Percentiles rank a stretch among this genome's conserved stretches.
phyloP scores from a whole-genome alignment of 2,797 vertebrate genomes.

The Coregonus suidteri region DNA sequence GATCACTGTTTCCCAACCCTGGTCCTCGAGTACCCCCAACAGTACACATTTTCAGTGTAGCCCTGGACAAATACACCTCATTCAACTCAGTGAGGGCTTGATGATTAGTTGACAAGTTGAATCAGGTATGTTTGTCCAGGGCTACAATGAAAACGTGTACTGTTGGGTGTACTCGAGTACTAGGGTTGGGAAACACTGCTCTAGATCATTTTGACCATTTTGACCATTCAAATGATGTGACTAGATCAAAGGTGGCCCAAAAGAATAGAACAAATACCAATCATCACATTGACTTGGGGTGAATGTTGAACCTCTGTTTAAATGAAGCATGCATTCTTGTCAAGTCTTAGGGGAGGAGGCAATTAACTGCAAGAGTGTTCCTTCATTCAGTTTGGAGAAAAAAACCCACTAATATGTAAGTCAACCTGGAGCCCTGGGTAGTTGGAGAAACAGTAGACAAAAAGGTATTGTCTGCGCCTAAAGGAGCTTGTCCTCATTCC shows the following conservation, averaged over 20 bases:
- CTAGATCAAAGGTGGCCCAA: background rate
- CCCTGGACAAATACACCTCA: too few relatives aligned
- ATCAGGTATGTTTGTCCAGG: too few relatives aligned
- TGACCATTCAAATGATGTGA: background rate
- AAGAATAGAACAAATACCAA: background rate
- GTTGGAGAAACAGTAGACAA: slow-evolving; percentile 2
- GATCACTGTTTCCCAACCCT: too few relatives aligned
- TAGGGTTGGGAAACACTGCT: too few relatives aligned
- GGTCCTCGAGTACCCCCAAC: too few relatives aligned
- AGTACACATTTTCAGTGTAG: too few relatives aligned
- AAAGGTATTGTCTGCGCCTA: slow-evolving; percentile 6
- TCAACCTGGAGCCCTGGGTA: background rate
- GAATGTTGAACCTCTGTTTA: slow-evolving; percentile 37
- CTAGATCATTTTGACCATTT: too few relatives aligned
- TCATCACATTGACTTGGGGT: slow-evolving; percentile 21
- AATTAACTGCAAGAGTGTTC: slow-evolving; percentile 38
- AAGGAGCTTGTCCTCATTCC: background rate
- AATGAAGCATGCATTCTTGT: slow-evolving; percentile 33
- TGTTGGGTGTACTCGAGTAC: too few relatives aligned
- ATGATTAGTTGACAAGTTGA: too few relatives aligned
- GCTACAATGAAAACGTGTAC: too few relatives aligned
- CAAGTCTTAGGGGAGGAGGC: slow-evolving; percentile 21
- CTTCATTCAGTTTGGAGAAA: slow-evolving; percentile 17
- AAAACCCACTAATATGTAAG: background rate
- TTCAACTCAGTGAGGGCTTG: too few relatives aligned